Evolutionary conservation across 1,140 invertebrate species (phyloP).

Genomic region (Dysdera silvatica): DNA sequence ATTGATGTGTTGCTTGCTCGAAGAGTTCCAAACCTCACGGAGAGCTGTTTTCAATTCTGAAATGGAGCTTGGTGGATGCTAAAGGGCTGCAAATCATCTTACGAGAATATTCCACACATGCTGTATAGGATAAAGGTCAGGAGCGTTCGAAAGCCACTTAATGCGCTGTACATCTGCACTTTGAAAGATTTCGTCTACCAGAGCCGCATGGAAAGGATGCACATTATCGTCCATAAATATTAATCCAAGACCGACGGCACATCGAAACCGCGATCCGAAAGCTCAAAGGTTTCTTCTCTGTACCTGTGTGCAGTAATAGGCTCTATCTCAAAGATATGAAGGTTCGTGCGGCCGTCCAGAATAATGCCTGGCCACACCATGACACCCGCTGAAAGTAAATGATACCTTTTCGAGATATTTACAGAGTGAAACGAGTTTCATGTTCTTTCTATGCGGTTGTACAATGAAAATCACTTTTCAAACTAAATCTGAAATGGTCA

Average conservation of each 20-base stretch:
- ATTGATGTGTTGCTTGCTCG: no score
- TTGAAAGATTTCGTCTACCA: not conserved
- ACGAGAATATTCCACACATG: not conserved
- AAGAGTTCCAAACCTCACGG: not conserved
- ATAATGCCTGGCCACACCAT: not conserved
- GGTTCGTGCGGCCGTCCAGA: not conserved
- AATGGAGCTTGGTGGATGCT: not conserved
- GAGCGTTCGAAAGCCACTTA: not conserved
- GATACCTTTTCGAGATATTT: not conserved
- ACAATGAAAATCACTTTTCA: not conserved
- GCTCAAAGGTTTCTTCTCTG: not conserved
- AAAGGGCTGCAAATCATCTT: not conserved
- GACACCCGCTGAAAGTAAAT: not conserved
- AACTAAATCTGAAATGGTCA: not conserved
- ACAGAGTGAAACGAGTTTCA: not conserved
- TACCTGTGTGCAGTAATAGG: not conserved
- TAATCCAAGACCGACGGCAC: not conserved
- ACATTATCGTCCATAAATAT: not conserved
- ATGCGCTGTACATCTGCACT: not conserved
- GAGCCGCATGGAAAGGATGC: not conserved
- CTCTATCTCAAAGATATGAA: no score
- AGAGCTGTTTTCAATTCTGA: not conserved
- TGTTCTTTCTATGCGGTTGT: not conserved
- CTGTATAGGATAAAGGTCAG: not conserved
- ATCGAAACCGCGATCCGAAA: not conserved